phyloP scores from a whole-genome alignment of 1,140 invertebrate species.

The Phenacoccus solenopsis region DNA sequence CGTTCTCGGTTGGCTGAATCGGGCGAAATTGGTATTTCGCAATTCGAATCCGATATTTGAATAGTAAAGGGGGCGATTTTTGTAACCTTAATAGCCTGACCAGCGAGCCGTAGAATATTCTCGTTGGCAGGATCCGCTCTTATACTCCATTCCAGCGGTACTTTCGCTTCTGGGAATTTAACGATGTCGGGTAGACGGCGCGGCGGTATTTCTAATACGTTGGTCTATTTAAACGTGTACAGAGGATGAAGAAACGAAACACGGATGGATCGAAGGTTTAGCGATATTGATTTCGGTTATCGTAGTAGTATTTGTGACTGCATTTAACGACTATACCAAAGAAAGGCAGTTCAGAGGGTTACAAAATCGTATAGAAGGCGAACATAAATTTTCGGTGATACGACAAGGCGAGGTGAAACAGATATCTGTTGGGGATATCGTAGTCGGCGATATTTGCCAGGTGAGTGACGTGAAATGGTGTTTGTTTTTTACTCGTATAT shows the following conservation, averaged over 20 bases:
- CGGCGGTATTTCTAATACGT: background rate
- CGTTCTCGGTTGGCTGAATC: too few species aligned
- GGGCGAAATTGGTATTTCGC: too few species aligned
- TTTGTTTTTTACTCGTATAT: too few species aligned
- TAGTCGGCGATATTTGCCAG: slow-evolving; percentile 97
- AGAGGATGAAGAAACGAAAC: slow-evolving; percentile 73
- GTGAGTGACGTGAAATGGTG: slow-evolving; percentile 34
- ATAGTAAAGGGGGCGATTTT: too few species aligned
- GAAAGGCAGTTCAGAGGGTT: slow-evolving; percentile 94
- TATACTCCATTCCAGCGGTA: too few species aligned
- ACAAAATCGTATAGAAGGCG: slow-evolving; percentile 95
- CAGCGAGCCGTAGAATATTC: too few species aligned
- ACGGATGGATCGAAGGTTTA: slow-evolving; percentile 96
- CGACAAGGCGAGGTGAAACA: slow-evolving; percentile 80
- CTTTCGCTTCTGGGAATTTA: too few species aligned
- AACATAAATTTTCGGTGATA: slow-evolving; percentile 96
- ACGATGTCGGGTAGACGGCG: too few species aligned
- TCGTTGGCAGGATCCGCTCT: too few species aligned
- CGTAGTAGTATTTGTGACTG: slow-evolving; percentile 95
- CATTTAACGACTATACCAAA: slow-evolving; percentile 99
- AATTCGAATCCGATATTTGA: too few species aligned
- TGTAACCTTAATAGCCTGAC: too few species aligned
- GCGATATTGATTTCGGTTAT: slow-evolving; percentile 85
- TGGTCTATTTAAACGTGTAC: background rate
- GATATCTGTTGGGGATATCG: slow-evolving; percentile 90